Evolutionary conservation across 1,140 invertebrate genomes (phyloP), one percentile per base, ranked within the genome.

Genomic region (Procambarus clarkii): DNA sequence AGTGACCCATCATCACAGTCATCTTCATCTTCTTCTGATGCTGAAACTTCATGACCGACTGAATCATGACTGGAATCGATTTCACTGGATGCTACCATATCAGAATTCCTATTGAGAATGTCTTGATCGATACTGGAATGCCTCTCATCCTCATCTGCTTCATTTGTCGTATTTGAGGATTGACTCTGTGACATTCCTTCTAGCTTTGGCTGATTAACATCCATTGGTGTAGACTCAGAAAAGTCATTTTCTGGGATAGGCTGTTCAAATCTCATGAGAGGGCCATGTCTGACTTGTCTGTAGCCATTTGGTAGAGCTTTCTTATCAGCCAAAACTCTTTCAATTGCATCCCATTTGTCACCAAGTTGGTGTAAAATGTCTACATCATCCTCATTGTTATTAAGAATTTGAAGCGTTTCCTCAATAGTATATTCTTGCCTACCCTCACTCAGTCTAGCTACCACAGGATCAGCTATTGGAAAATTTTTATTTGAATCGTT

Each of bases 51-150:
- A 86, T 89, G 85, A 46, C 86, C 88, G 45, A 92, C 88, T 18
- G 91, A 92, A 79, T 93, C 92, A 54, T 93, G 92, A 60, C 91
- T 93, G 15, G 92, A 93, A 46, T 93, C 92, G 54, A 93, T 60
- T 48, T 93, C 92, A 88, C 92, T 93, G 83, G 92, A 93, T 11
- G 91, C 92, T 48, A 93, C 87, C 87, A 93, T 88, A 58, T 93
- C 92, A 48, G 92, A 92, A 69, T 93, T 92, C 15, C 91, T 60
- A 74, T 93, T 91, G 2, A 91, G 78, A 60, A 91, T 86, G 48
- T 91, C 90, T 50, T 71, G 90, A 45, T 91, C 90, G 34, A 87
- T 69, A 64, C 90, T 91, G 1, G 90, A 86, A 50, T 86, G 69
- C 74, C 84, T 80, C 50, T 91, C 90, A 44, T 91, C 83, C 11